Base-by-base conservation (phyloP, 2,797 vertebrate species). In the Cephalopachus bancanus region DNA sequence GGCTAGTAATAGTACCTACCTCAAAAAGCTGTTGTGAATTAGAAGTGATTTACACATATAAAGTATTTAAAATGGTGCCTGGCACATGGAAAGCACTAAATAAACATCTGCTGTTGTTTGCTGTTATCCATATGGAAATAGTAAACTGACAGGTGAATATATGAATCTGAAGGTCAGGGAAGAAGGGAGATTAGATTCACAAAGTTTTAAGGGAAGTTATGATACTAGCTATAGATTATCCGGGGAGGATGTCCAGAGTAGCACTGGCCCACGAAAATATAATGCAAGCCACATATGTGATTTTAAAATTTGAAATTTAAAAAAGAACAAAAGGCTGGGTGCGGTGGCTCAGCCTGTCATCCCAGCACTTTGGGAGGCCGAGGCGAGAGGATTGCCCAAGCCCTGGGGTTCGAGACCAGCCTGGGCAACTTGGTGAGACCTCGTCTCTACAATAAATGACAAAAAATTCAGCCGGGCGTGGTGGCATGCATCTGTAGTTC, bases 151-250 rank as follows among this genome's bases (percentile, higher is more conserved):
- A 79, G 44, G 59, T 92, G 59, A 74, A 74, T 62, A 76, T 57
- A 30, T n/a, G 79, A 89, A 84, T 85, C 84, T 64, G 44, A 95
- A 83, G 59, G 44, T 85, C 55, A 44, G 15, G 24, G n/a, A 60
- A 81, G 19, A 93, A 91, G 8, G 59, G 57, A 76, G 22, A 88
- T 74, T 94, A 44, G 12, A 83, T 65, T 91, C 49, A 92, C 8
- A 59, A 26, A 74, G n/a, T 93, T 84, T 76, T 92, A 33, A 86
- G 49, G 49, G 55, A 94, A 92, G 24, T 94, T 89, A 64, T 81
- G 24, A 83, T 83, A 51, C 28, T 60, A 59, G 57, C 28, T 69
- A 22, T 37, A 92, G 44, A 15, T 86, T 49, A 49, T 33, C 28
- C 55, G 65, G 62, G 49, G 24, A 74, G 28, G 83, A 22, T 93